phyloP scores from a whole-genome alignment of 2,797 vertebrate species.

The Calcarius lapponicus region DNA sequence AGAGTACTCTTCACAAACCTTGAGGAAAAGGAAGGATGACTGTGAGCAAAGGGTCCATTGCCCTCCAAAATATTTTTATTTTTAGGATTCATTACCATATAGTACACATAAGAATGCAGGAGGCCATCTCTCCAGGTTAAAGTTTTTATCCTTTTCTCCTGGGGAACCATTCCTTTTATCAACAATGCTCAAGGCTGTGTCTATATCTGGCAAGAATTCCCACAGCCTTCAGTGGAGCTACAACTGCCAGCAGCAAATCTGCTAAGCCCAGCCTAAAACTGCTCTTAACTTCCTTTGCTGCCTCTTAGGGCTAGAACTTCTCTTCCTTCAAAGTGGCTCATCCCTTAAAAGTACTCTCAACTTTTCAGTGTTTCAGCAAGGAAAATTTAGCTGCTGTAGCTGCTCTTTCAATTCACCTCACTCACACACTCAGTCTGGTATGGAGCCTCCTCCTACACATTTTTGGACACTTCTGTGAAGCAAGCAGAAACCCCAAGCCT shows the following conservation, averaged over 20 bases:
- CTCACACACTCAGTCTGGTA: neutral
- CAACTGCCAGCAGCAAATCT: neutral
- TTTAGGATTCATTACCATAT: neutral
- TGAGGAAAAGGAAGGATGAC: neutral
- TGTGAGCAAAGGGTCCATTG: neutral
- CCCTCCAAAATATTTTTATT: neutral
- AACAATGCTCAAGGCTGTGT: neutral
- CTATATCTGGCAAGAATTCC: neutral
- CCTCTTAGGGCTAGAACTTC: neutral
- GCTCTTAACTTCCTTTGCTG: neutral
- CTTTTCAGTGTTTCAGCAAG: neutral
- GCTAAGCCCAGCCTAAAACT: neutral
- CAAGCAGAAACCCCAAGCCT: neutral
- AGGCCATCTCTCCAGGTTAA: neutral
- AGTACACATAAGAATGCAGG: neutral
- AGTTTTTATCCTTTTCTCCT: neutral
- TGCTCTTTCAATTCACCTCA: neutral
- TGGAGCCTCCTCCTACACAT: neutral
- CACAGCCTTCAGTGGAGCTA: neutral
- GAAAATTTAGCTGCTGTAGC: neutral
- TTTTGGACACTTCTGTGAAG: neutral
- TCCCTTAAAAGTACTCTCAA: neutral
- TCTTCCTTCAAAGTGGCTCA: neutral
- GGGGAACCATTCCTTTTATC: neutral
- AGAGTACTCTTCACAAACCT: neutral